These are phyloP conservation scores for Drosophila eohydei DNA, from an alignment of 2,888 invertebrate species.

Conservation along the genomic window DNA sequence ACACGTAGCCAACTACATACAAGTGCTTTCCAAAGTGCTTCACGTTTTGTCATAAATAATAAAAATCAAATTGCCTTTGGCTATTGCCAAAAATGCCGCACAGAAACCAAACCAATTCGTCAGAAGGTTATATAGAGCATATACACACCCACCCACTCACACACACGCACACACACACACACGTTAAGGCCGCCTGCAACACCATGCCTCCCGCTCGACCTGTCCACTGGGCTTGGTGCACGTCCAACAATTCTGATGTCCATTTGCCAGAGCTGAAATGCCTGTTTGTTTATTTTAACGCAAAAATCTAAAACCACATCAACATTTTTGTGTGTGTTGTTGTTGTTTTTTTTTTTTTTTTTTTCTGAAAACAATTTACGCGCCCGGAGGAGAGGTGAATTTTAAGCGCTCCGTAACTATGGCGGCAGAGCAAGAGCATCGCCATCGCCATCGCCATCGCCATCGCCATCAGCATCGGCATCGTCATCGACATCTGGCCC, in stretches of 20 bases:
- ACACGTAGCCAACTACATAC: background rate
- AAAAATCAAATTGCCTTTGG: conserved; percentile 71
- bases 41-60: conserved; percentile 58
- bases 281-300: conserved; percentile 74
- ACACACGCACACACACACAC: conserved; percentile 12
- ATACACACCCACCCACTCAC: conserved; percentile 9
- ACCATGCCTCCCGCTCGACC: conserved; percentile 28
- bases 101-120: conserved; percentile 40
- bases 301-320: conserved; percentile 78
- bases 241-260: conserved; percentile 68
- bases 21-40: conserved; percentile 49
- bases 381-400: conserved; percentile 50
- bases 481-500: conserved; percentile 68
- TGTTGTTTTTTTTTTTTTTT: conserved; percentile 3
- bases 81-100: conserved; percentile 64
- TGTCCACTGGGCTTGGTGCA: conserved; percentile 57
- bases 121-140: conserved; percentile 64
- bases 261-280: conserved; percentile 74
- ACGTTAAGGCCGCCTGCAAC: conserved; percentile 19
- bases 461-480: conserved; percentile 57
- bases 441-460: conserved; percentile 9
- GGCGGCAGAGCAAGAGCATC: conserved; percentile 19
- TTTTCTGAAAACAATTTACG: conserved; percentile 61
- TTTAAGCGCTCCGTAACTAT: conserved; percentile 27
- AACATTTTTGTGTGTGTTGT: conserved; percentile 55